Conservation (phyloP, 2,797 vertebrate species). For the Molossus molossus region DNA sequence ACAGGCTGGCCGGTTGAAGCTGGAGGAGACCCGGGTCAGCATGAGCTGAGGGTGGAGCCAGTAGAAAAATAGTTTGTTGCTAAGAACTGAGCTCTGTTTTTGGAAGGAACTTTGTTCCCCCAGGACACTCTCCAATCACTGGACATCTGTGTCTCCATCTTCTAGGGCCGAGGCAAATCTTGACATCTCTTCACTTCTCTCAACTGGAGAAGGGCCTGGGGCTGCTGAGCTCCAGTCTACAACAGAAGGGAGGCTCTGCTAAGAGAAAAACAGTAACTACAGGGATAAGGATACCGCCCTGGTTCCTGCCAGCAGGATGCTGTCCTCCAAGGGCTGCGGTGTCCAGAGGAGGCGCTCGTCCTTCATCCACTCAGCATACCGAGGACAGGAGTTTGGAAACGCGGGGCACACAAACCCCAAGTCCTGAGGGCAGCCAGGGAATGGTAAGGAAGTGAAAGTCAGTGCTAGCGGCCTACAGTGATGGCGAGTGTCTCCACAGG, state of each 20-base stretch:
- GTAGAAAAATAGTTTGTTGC: slow-evolving; percentile 30
- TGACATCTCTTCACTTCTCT: slow-evolving; percentile 34
- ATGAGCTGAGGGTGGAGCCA: not conserved
- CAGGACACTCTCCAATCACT: not conserved
- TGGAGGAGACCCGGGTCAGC: not conserved
- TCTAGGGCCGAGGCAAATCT: not conserved
- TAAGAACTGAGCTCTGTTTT: slow-evolving; percentile 55
- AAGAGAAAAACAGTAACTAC: not conserved
- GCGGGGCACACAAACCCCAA: not conserved
- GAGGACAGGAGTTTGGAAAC: not conserved
- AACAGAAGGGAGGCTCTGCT: slow-evolving; percentile 35
- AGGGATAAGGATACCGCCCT: not conserved
- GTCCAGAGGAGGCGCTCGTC: not conserved
- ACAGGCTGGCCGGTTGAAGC: not conserved
- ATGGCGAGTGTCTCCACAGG: slow-evolving; percentile 63
- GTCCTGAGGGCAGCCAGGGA: slow-evolving; percentile 62
- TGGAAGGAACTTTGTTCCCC: slow-evolving; percentile 42
- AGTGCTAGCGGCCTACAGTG: slow-evolving; percentile 54
- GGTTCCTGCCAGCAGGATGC: not conserved
- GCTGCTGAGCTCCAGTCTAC: slow-evolving; percentile 1
- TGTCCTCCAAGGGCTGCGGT: not conserved
- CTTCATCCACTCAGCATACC: not conserved
- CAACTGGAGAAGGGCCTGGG: not conserved
- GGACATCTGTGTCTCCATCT: not conserved
- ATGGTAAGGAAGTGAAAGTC: slow-evolving; percentile 63